Evolutionary conservation across 2,113 vertebrate genomes (phyloP).

Genomic region (Myiagra hebetior): DNA sequence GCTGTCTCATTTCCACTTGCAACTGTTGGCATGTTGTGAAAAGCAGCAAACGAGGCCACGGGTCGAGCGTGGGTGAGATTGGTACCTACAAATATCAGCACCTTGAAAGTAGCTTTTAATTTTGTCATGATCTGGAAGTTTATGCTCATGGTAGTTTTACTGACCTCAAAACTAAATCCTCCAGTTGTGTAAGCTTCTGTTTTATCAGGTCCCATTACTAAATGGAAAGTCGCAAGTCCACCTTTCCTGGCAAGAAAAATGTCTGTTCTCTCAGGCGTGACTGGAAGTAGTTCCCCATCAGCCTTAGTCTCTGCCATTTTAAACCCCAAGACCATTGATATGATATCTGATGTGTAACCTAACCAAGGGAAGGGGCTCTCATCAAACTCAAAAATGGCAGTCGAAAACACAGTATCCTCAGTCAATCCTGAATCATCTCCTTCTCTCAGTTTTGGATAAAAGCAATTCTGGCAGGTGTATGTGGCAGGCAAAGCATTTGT

Average conservation of each 20-base stretch:
- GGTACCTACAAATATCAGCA: conserved; percentile 41
- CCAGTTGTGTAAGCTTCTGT: conserved; percentile 16
- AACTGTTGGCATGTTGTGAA: not conserved
- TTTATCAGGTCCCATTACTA: conserved; percentile 31
- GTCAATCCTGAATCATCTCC: not conserved
- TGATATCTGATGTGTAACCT: not conserved
- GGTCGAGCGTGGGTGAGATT: not conserved
- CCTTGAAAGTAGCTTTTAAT: conserved; percentile 33
- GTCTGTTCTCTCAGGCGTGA: conserved; percentile 36
- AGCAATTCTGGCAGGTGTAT: conserved; percentile 25
- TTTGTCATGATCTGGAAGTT: conserved; percentile 69
- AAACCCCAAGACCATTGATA: conserved; percentile 58
- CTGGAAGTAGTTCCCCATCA: not conserved
- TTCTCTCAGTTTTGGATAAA: not conserved
- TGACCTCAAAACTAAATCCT: conserved; percentile 56
- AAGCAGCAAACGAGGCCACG: conserved; percentile 25
- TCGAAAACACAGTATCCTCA: not conserved
- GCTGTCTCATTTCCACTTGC: not conserved
- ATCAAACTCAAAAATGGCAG: conserved; percentile 64
- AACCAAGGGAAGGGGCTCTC: conserved; percentile 72
- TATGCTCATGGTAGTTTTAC: not conserved
- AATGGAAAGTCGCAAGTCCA: not conserved
- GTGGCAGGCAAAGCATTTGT: not conserved
- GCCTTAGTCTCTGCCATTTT: conserved; percentile 9
- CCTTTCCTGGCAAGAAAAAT: conserved; percentile 51